These are phyloP conservation scores for Drosophila nigromelanica DNA, from an alignment of 1,140 invertebrate genomes.

Conservation along the genomic window DNA sequence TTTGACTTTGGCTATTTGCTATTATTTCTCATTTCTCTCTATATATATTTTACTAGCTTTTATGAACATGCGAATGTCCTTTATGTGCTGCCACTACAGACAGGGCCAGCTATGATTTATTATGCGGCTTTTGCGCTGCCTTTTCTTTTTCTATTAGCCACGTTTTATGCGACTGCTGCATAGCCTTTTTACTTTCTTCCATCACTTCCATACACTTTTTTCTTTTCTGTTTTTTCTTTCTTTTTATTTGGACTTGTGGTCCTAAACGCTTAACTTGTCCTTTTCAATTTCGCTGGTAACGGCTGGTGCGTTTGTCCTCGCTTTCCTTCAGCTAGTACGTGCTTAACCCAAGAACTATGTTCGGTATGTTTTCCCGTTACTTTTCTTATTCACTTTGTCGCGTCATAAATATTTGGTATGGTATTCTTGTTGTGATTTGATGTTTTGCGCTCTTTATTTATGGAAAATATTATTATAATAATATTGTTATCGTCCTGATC, in stretches of 20 bases:
- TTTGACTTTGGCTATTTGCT: constrained; percentile 40
- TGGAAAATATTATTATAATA: constrained; percentile 50
- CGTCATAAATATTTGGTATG: constrained; percentile 51
- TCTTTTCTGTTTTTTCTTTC: background rate
- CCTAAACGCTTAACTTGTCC: constrained; percentile 57
- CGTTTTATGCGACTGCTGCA: constrained; percentile 49
- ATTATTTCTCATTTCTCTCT: constrained; percentile 63
- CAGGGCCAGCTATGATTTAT: constrained; percentile 50
- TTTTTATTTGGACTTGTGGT: constrained; percentile 22
- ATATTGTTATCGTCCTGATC: constrained; percentile 11
- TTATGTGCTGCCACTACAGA: constrained; percentile 35
- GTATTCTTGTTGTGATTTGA: constrained; percentile 47
- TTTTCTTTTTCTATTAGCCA: constrained; percentile 55
- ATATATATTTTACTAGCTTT: constrained; percentile 51
- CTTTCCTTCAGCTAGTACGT: constrained; percentile 13
- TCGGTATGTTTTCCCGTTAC: constrained; percentile 14
- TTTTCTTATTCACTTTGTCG: constrained; percentile 34
- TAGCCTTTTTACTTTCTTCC: constrained; percentile 17
- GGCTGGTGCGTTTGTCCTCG: constrained; percentile 30
- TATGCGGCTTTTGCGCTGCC: constrained; percentile 50
- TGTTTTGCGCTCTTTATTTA: constrained; percentile 50
- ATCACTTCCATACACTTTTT: constrained; percentile 1
- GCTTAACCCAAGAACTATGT: constrained; percentile 18
- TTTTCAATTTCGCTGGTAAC: constrained; percentile 48
- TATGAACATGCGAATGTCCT: constrained; percentile 59